A percentile compares a stretch with the other conserved stretches of the same genome.
Evolutionary conservation across 1,140 invertebrate genomes (phyloP).

Genomic region (Tetraneura akinire): DNA sequence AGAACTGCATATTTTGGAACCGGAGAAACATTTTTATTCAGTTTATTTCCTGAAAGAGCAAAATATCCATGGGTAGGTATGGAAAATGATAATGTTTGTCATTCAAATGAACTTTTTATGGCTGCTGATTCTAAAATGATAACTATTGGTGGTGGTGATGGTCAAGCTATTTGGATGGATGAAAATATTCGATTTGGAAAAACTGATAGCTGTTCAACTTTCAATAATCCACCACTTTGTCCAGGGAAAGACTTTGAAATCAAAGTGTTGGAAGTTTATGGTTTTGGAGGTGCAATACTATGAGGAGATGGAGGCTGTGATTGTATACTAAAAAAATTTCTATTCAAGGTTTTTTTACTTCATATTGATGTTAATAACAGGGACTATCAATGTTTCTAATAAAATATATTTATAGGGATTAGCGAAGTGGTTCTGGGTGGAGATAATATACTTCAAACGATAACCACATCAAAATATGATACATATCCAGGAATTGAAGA

Average conservation of each 20-base stretch:
- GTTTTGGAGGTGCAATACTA: conserved; percentile 70
- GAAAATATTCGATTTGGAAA: conserved; percentile 92
- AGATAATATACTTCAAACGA: conserved; percentile 69
- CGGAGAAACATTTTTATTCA: conserved; percentile 95
- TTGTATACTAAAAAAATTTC: conserved; percentile 55
- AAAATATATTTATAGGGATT: conserved; percentile 62
- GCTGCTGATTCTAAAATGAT: conserved; percentile 92
- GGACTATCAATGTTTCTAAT: no score
- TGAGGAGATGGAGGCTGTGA: conserved; percentile 40
- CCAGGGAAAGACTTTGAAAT: conserved; percentile 87
- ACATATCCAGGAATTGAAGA: conserved; percentile 76
- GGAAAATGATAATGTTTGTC: conserved; percentile 68
- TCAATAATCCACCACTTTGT: conserved; percentile 91
- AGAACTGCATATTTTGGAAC: conserved; percentile 93
- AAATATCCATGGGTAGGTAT: conserved; percentile 92
- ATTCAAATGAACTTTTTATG: conserved; percentile 92
- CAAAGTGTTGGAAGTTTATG: conserved; percentile 90
- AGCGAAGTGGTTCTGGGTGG: conserved; percentile 78
- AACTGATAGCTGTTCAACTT: conserved; percentile 91
- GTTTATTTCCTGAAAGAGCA: conserved; percentile 79
- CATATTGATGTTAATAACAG: neutral
- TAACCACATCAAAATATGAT: conserved; percentile 66
- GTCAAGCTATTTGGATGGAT: conserved; percentile 92
- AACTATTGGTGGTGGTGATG: conserved; percentile 87
- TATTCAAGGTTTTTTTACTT: conserved; percentile 41